Evolutionary conservation across 2,113 vertebrate genomes (phyloP).

Genomic region (Carollia perspicillata): DNA sequence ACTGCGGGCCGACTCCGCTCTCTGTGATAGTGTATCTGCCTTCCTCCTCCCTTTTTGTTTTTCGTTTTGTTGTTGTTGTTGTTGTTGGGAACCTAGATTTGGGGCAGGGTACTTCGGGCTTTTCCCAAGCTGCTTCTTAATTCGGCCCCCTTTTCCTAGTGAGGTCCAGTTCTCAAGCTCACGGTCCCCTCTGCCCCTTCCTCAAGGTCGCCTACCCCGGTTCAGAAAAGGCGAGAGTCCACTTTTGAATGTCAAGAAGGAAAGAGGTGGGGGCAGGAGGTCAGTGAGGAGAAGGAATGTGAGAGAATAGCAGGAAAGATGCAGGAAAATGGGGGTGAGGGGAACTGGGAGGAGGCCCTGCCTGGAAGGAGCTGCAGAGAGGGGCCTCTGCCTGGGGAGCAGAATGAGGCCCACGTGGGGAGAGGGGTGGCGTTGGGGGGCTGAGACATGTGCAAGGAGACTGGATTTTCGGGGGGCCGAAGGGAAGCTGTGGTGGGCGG

Average conservation of each 20-base stretch:
- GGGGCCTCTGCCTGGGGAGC: not conserved
- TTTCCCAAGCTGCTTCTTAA: not conserved
- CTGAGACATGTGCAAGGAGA: not conserved
- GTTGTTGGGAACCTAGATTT: not conserved
- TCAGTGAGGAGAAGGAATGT: not conserved
- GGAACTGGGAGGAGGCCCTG: not conserved
- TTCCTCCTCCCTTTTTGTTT: not conserved
- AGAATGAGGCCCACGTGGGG: not conserved
- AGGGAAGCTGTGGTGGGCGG: not conserved
- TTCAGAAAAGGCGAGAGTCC: not conserved
- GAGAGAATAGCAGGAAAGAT: not conserved
- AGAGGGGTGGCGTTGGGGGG: too few species aligned
- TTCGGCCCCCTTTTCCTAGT: not conserved
- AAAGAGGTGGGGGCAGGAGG: not conserved
- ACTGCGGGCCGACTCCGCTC: not conserved
- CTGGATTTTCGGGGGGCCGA: not conserved
- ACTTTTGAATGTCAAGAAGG: not conserved
- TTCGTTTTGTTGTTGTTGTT: too few species aligned
- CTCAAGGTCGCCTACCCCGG: conserved; percentile 50
- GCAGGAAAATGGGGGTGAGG: not conserved
- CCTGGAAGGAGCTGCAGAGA: not conserved
- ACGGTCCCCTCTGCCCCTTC: not conserved
- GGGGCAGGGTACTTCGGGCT: not conserved
- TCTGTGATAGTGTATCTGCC: not conserved
- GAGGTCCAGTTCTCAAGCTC: not conserved